Base-by-base conservation (phyloP, 2,797 vertebrate genomes). In the Pipistrellus pygmaeus region DNA sequence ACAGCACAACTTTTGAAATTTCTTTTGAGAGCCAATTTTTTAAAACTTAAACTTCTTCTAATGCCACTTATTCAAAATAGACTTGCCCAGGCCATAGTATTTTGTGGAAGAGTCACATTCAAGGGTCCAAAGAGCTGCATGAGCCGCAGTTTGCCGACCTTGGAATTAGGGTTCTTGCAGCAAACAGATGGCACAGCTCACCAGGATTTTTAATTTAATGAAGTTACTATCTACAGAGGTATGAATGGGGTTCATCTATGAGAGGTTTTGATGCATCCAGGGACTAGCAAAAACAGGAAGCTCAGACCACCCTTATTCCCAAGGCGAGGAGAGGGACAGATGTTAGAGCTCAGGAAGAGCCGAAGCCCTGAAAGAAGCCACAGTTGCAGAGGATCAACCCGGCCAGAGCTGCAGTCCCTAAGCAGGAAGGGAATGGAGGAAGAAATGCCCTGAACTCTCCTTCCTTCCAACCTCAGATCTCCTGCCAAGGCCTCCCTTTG, bases 201-300 rank as follows among this genome's bases (percentile, higher is more conserved):
- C n/a, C 44, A 18, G 15, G 69, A 38, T 60, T 85, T 66, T 88
- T 10, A 83, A 85, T 90, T 89, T 92, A 64, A 80, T 27, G 66
- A 78, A 68, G 51, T 12, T 66, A 66, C 38, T 81, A 60, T 75
- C 72, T 55, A 85, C 30, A 60, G 23, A 75, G 14, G 2, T 41
- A 53, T 69, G 23, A 85, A 46, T 18, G 51, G 8, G 44, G 27
- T 35, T 90, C 53, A 86, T n/a, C 32, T 41, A 3, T 44, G 32
- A 78, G 66, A 25, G 38, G 55, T 27, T 41, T 71, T 69, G 72
- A 93, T 20, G 35, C 21, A 75, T 32, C 25, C 75, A 76, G 41
- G 71, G 10, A 64, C 68, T 77, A 84, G 53, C 25, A 77, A 38
- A 82, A 90, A 30, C n/a, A 83, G 57, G 73, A 83, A 68, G 18